phyloP scores from a whole-genome alignment of 2,888 invertebrate genomes.

The Tuta absoluta region DNA sequence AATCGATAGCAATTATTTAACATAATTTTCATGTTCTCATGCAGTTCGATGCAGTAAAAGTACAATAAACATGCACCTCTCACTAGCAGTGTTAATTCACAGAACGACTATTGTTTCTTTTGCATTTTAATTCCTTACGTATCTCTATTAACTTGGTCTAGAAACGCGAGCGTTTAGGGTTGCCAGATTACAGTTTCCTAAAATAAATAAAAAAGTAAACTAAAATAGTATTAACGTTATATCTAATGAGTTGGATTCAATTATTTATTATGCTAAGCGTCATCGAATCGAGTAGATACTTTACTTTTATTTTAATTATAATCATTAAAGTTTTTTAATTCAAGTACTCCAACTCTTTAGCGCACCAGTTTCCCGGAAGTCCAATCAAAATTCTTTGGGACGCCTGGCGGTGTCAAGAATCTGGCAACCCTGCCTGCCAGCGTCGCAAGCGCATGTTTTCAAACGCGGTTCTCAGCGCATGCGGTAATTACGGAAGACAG shows the following conservation, averaged over 20 bases:
- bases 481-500: constrained; percentile 37
- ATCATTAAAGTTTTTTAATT: too few relatives aligned
- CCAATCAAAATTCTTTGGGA: constrained; percentile 25
- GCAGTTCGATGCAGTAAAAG: constrained; percentile 14
- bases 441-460: constrained; percentile 41
- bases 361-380: constrained; percentile 36
- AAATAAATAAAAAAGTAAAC: too few relatives aligned
- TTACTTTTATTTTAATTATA: too few relatives aligned
- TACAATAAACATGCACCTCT: constrained; percentile 18
- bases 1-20: constrained; percentile 13
- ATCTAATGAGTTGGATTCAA: too few relatives aligned
- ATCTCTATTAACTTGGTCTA: constrained; percentile 23
- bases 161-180: constrained; percentile 16
- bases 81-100: constrained; percentile 17
- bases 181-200: not conserved
- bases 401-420: constrained; percentile 11
- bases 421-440: constrained; percentile 4
- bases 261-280: too few relatives aligned
- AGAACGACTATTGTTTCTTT: constrained; percentile 15
- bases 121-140: constrained; percentile 20
- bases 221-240: too few relatives aligned
- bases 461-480: constrained; percentile 52
- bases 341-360: not conserved
- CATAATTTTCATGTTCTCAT: constrained; percentile 14
- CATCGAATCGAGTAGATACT: too few relatives aligned